phyloP scores from a whole-genome alignment of 2,113 vertebrate genomes.

The Neotoma lepida region DNA sequence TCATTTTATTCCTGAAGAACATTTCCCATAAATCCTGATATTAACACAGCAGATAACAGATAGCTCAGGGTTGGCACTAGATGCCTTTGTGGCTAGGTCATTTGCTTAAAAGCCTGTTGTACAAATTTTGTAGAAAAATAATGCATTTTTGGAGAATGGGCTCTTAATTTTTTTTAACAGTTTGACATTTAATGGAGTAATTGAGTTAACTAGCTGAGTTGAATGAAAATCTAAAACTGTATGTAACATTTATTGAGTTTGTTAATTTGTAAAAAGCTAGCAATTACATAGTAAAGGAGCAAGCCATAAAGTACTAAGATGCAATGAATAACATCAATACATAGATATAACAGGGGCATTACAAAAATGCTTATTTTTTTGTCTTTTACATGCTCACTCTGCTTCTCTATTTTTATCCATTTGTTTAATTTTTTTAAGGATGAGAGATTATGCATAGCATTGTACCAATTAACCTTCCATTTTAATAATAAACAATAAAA shows the following conservation, averaged over 20 bases:
- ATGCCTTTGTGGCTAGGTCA: slow-evolving; percentile 34
- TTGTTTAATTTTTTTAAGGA: slow-evolving; percentile 73
- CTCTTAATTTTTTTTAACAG: slow-evolving; percentile 24
- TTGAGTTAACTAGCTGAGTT: slow-evolving; percentile 46
- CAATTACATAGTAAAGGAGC: slow-evolving; percentile 60
- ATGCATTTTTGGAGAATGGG: slow-evolving; percentile 57
- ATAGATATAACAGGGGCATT: slow-evolving; percentile 29
- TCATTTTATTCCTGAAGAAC: slow-evolving; percentile 50
- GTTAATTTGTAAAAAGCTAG: slow-evolving; percentile 60
- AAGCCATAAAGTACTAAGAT: slow-evolving; percentile 68
- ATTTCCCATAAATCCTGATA: slow-evolving; percentile 51
- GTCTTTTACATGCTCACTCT: slow-evolving; percentile 73
- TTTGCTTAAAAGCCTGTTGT: slow-evolving; percentile 53
- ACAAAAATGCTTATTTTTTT: slow-evolving; percentile 51
- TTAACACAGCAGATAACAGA: slow-evolving; percentile 9
- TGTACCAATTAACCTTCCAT: slow-evolving; percentile 67
- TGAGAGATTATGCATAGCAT: slow-evolving; percentile 66
- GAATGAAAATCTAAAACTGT: slow-evolving; percentile 52
- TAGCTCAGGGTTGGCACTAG: slow-evolving; percentile 22
- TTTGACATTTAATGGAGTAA: slow-evolving; percentile 51
- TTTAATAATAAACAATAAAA: slow-evolving; percentile 73
- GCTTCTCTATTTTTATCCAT: slow-evolving; percentile 68
- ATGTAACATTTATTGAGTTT: slow-evolving; percentile 58
- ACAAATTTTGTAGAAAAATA: slow-evolving; percentile 42
- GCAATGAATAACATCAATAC: slow-evolving; percentile 43